Base-by-base conservation (phyloP, 2,888 invertebrate species). In the Rhimphoctona megacephalus region DNA sequence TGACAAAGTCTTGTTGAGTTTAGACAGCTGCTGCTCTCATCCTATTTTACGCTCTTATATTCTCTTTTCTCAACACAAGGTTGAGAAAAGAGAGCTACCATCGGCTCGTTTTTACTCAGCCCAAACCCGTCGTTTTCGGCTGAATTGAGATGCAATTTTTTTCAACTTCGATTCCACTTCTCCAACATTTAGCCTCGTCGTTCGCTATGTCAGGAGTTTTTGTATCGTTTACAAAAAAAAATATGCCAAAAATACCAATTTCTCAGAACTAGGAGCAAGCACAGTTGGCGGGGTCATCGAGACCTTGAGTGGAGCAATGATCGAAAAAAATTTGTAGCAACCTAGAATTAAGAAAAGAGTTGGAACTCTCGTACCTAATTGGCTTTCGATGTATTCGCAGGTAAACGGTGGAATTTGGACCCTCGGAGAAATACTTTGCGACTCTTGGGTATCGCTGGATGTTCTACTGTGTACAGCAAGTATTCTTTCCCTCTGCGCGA, bases 391-490 rank as follows among this genome's bases (percentile, higher is more conserved):
- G 43, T 43, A 22, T 67, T 80, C 81, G 69, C 90, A 92, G 92
- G 90, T 93, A 89, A 90, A 94, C 94, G 52, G 95, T 96, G 97
- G 97, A 90, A 96, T 96, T 91, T 99, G 99, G 99, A 96, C 97
- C 92, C 96, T 99, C 64, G 99, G 99, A 61, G 96, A 98, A 96
- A 96, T 98, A 88, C 96, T 98, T 70, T 97, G 98, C 93, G 97
- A 98, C 93, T 97, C 98, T 88, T 99, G 99, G 99, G 97, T 99
- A 88, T 98, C 98, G 91, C 96, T 96, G 95, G 99, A 99, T 94
- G 98, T 99, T 79, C 96, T 99, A 88, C 96, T 99, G 77, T 99
- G 98, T 95, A 99, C 99, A 0, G 98, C 98, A 0, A 98, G 98
- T 83, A 99, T 99, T 92, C 95, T 99, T 52, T 98, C 98, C 90